Percentiles rank a stretch among this genome's conserved stretches.
These are phyloP conservation scores for Trichonephila inaurata DNA, from an alignment of 1,140 invertebrate genomes.

Conservation along the genomic window DNA sequence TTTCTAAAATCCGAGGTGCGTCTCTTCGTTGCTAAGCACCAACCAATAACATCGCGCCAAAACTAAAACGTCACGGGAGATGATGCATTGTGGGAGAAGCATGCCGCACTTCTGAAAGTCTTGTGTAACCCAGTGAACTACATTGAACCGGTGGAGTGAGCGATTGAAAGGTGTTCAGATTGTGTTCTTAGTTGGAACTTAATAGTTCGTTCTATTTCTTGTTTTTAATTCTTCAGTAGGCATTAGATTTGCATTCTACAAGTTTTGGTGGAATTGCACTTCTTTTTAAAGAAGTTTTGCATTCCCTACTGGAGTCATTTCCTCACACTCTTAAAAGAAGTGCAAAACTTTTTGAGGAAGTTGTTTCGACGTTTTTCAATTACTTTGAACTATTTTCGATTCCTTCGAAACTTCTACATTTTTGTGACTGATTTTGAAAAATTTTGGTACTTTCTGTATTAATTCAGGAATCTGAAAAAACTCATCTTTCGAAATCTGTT, in stretches of 20 bases:
- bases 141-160: slow-evolving; percentile 59
- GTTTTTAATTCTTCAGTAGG: neutral
- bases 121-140: slow-evolving; percentile 66
- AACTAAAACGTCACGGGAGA: neutral
- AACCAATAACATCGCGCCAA: slow-evolving; percentile 11
- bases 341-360: too few relatives aligned
- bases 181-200: neutral
- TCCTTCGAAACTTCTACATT: too few relatives aligned
- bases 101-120: neutral
- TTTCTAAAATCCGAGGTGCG: slow-evolving; percentile 56
- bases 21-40: slow-evolving; percentile 61
- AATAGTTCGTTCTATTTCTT: neutral
- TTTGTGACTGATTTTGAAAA: too few relatives aligned
- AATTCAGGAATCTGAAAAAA: too few relatives aligned
- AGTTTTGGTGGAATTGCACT: neutral
- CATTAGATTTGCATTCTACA: neutral
- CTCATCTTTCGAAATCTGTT: neutral
- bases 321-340: neutral
- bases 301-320: neutral
- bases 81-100: slow-evolving; percentile 66
- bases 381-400: too few relatives aligned
- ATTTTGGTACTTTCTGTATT: too few relatives aligned
- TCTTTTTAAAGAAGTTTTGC: neutral
- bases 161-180: neutral
- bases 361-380: too few relatives aligned